phyloP scores from a whole-genome alignment of 2,888 invertebrate genomes.

The Neoscelio sp. region DNA sequence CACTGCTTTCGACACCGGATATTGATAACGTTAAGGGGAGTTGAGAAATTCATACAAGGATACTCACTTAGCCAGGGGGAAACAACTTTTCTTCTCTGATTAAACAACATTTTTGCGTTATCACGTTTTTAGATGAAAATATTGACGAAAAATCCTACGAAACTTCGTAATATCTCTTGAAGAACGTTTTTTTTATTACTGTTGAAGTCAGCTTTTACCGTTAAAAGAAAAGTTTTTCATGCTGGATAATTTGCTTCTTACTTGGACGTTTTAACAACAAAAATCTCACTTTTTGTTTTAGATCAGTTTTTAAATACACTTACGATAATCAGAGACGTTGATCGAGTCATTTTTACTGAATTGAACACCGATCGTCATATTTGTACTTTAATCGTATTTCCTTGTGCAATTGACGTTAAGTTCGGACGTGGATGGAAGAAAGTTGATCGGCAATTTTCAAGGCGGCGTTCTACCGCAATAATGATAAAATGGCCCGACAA shows the following conservation, averaged over 20 bases:
- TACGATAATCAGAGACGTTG: constrained; percentile 41
- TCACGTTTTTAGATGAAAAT: constrained; percentile 64
- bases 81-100: constrained; percentile 59
- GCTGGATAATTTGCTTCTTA: constrained; percentile 45
- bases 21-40: constrained; percentile 34
- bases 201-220: constrained; percentile 50
- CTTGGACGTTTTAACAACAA: constrained; percentile 33
- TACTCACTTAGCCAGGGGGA: constrained; percentile 47
- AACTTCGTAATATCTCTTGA: constrained; percentile 52
- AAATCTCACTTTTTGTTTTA: constrained; percentile 39
- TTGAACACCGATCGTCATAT: too few relatives aligned
- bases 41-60: constrained; percentile 43
- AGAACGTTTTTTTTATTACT: constrained; percentile 44
- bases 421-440: too few relatives aligned
- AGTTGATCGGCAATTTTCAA: constrained; percentile 18
- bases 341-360: constrained; percentile 28
- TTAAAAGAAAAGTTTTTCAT: constrained; percentile 55
- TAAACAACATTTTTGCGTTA: constrained; percentile 63
- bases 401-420: too few relatives aligned
- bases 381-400: too few relatives aligned
- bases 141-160: constrained; percentile 53
- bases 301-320: constrained; percentile 36
- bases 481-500: constrained; percentile 14
- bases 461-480: constrained; percentile 2
- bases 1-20: constrained; percentile 27